phyloP scores from a whole-genome alignment of 2,797 vertebrate genomes.

The Manis crassicaudata region DNA sequence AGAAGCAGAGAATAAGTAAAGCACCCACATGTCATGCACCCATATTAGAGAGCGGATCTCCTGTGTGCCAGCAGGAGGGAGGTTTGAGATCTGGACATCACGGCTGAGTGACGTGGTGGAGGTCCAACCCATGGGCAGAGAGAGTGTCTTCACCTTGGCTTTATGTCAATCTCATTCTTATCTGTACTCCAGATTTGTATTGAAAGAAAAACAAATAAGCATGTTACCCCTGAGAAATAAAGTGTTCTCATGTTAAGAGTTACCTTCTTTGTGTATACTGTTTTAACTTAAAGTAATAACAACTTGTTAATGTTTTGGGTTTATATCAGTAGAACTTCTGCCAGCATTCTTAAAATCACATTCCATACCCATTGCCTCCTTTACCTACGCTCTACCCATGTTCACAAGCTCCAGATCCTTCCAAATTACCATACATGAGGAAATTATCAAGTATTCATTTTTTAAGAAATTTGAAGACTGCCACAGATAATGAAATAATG shows the following conservation, averaged over 20 bases:
- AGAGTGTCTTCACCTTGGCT: neutral
- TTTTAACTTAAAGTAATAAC: slow-evolving; percentile 21
- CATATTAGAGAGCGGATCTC: neutral
- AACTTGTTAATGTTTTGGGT: neutral
- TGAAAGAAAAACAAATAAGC: neutral
- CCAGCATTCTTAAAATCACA: neutral
- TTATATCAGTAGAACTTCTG: neutral
- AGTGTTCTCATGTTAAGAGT: neutral
- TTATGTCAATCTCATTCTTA: neutral
- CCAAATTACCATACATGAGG: neutral
- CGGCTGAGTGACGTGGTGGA: neutral
- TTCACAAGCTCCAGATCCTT: neutral
- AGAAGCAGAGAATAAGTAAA: neutral
- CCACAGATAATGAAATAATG: neutral
- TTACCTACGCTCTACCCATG: neutral
- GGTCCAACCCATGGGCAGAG: too few species aligned
- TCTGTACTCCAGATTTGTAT: neutral
- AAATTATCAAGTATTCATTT: slow-evolving; percentile 23
- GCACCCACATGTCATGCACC: too few species aligned
- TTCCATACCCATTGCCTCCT: neutral
- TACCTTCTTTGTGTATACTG: neutral
- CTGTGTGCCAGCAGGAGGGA: neutral
- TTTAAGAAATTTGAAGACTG: neutral
- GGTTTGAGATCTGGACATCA: neutral
- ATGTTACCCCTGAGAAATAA: neutral